phyloP scores from a whole-genome alignment of 2,113 vertebrate species.

The Daubentonia madagascariensis region DNA sequence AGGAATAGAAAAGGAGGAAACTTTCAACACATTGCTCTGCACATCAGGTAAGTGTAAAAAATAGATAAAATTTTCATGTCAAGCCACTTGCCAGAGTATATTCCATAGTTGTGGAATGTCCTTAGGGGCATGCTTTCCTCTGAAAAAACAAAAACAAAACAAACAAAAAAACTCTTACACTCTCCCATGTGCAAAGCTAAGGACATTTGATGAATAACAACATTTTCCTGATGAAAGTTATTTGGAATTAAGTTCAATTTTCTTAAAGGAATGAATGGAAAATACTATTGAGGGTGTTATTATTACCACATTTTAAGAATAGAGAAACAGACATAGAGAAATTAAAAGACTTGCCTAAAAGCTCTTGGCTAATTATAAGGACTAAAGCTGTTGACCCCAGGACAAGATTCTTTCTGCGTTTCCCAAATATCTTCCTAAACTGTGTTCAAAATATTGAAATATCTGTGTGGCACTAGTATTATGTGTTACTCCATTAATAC shows the following conservation, averaged over 20 bases:
- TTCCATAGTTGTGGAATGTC: not conserved
- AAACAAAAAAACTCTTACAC: not conserved
- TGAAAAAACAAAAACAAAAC: not conserved
- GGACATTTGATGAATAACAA: not conserved
- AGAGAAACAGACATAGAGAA: not conserved
- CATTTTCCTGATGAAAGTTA: not conserved
- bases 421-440: not conserved
- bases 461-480: not conserved
- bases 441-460: not conserved
- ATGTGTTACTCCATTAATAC: not conserved
- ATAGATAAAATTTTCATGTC: not conserved
- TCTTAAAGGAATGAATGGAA: not conserved
- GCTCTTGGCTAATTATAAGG: not conserved
- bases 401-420: not conserved
- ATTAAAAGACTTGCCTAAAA: not conserved
- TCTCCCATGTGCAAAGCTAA: not conserved
- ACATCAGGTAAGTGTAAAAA: slow-evolving; percentile 74
- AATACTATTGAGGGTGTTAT: not conserved
- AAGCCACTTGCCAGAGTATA: not conserved
- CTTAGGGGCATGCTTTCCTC: not conserved
- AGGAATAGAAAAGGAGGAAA: slow-evolving; percentile 80
- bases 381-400: not conserved
- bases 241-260: not conserved
- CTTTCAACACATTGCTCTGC: slow-evolving; percentile 80
- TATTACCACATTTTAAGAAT: not conserved